These are phyloP conservation scores for Molossus alvarezi DNA, from an alignment of 2,797 vertebrate species.

Conservation along the genomic window DNA sequence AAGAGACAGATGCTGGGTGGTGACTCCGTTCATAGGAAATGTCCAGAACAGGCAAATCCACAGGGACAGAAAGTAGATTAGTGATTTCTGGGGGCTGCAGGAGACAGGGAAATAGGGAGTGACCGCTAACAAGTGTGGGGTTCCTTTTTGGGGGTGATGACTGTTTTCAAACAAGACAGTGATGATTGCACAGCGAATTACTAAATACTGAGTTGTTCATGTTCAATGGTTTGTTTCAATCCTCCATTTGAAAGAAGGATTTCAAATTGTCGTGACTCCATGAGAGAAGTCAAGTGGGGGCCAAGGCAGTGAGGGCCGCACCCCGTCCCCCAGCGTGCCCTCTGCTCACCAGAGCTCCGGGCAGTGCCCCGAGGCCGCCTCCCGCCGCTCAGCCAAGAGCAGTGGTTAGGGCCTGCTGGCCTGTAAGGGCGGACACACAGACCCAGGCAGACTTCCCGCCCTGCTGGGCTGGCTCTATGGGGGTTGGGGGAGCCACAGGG, in stretches of 20 bases:
- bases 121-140: no score
- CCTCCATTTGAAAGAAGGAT: neutral
- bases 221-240: neutral
- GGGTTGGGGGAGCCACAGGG: neutral
- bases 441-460: neutral
- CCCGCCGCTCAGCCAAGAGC: no score
- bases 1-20: accelerated
- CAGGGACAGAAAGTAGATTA: no score
- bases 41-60: no score
- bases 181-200: neutral
- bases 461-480: neutral
- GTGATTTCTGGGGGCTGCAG: no score
- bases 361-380: neutral
- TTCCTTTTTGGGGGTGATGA: no score
- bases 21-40: no score
- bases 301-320: neutral
- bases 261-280: neutral
- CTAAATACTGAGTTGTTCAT: neutral
- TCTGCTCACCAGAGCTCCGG: no score
- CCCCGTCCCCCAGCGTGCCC: no score
- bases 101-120: no score
- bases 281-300: no score
- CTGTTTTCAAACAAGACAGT: neutral
- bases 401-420: neutral
- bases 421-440: neutral